These are phyloP conservation scores for Escarpia spicata DNA, from an alignment of 2,888 invertebrate genomes.

Conservation along the genomic window DNA sequence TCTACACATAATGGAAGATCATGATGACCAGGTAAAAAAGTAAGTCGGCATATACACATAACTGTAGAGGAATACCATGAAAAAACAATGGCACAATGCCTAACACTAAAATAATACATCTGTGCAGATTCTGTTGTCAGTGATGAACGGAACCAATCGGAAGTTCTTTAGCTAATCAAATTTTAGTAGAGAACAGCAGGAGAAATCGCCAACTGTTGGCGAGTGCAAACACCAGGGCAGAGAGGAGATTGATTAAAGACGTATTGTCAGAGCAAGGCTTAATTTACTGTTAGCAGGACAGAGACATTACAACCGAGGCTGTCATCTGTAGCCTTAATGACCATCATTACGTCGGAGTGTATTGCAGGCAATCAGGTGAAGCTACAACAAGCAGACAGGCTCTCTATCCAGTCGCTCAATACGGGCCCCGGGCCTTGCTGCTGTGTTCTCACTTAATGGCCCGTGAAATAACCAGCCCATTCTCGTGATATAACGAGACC, in stretches of 20 bases:
- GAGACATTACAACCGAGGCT: slow-evolving; percentile 5
- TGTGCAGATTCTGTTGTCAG: background rate
- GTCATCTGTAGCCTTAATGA: background rate
- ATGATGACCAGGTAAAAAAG: no score
- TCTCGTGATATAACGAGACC: background rate
- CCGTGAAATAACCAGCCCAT: background rate
- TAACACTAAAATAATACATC: background rate
- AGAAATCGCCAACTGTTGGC: background rate
- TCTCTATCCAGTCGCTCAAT: background rate
- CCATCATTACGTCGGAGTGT: background rate
- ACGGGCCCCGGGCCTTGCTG: background rate
- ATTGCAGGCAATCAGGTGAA: background rate
- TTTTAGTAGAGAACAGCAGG: background rate
- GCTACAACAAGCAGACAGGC: background rate
- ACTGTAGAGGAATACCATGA: background rate
- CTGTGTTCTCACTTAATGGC: background rate
- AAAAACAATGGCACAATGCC: background rate
- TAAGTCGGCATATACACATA: background rate
- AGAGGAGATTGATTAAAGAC: background rate
- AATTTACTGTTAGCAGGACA: background rate
- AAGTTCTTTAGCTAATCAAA: background rate
- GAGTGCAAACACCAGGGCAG: background rate
- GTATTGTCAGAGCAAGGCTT: background rate
- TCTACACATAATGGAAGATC: no score
- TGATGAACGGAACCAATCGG: background rate